Conservation (phyloP, 2,888 invertebrate genomes). For the Eurytoma californica region DNA sequence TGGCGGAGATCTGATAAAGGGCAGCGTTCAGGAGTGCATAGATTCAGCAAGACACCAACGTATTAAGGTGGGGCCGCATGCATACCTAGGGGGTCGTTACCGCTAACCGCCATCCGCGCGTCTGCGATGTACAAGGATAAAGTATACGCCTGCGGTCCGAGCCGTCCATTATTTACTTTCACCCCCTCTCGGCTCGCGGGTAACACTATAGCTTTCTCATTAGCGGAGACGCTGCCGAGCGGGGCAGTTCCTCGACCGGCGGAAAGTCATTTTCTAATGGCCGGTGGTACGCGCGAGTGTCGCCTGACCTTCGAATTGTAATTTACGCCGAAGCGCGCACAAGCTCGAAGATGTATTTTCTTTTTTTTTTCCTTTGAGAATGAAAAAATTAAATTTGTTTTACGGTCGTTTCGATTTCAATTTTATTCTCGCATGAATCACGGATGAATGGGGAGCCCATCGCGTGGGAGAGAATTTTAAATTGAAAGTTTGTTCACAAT, state of each 20-base stretch:
- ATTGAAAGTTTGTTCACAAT: too few relatives aligned
- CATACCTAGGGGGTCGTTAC: slow-evolving; percentile 36
- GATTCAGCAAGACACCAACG: slow-evolving; percentile 19
- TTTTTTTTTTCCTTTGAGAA: background rate
- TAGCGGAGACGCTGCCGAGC: slow-evolving; percentile 51
- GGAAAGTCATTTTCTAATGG: slow-evolving; percentile 5
- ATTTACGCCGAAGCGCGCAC: background rate
- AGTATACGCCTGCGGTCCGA: slow-evolving; percentile 7
- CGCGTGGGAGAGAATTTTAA: too few relatives aligned
- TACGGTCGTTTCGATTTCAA: too few relatives aligned
- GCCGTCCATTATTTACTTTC: slow-evolving; percentile 62
- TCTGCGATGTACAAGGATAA: slow-evolving; percentile 36
- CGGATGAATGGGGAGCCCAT: too few relatives aligned
- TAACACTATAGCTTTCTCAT: slow-evolving; percentile 67
- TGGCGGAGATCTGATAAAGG: slow-evolving; percentile 15
- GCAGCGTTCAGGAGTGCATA: background rate
- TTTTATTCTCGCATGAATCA: too few relatives aligned
- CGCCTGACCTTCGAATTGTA: background rate
- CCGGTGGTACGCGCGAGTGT: background rate
- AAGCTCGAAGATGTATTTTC: background rate
- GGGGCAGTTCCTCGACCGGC: background rate
- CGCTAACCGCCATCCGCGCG: slow-evolving; percentile 32
- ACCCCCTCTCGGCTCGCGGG: slow-evolving; percentile 42
- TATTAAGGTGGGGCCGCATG: slow-evolving; percentile 14
- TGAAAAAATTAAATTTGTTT: too few relatives aligned